Conservation (phyloP, 1,140 invertebrate species). For the Lethrus apterus region DNA sequence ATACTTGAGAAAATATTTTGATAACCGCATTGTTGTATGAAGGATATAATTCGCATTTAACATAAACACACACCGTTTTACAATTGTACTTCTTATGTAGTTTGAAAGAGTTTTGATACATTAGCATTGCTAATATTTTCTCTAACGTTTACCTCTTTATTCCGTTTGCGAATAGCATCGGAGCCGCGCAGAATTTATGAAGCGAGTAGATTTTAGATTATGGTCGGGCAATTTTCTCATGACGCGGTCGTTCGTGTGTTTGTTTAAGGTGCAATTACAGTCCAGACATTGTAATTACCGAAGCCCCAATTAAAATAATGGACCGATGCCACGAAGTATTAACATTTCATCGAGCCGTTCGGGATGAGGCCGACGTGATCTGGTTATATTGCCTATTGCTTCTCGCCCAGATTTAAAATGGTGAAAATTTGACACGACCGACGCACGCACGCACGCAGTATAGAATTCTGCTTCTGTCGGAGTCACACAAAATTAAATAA, state of each 20-base stretch:
- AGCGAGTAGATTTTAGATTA: too few species aligned
- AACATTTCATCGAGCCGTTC: conserved; percentile 28
- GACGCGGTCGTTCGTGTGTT: conserved; percentile 32
- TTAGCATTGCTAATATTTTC: too few species aligned
- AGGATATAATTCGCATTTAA: too few species aligned
- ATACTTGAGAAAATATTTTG: too few species aligned
- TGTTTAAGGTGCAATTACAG: conserved; percentile 33
- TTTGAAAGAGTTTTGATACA: too few species aligned
- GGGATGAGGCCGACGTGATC: conserved; percentile 2
- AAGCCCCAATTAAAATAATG: conserved; percentile 36
- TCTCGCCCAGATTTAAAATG: background rate
- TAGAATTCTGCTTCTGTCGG: background rate
- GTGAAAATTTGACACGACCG: too few species aligned
- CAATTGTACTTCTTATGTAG: too few species aligned
- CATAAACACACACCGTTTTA: too few species aligned
- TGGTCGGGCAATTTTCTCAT: conserved; percentile 24
- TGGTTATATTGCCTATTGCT: background rate
- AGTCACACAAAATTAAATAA: background rate
- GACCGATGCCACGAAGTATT: conserved; percentile 34
- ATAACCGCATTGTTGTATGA: too few species aligned
- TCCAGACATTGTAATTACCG: conserved; percentile 33
- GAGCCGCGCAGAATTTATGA: too few species aligned
- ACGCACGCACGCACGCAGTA: background rate
- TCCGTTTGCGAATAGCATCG: too few species aligned
- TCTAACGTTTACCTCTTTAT: too few species aligned